Evolutionary conservation across 2,888 invertebrate genomes (phyloP), one percentile per base, ranked within the genome.

Genomic region (Pterostichus niger): DNA sequence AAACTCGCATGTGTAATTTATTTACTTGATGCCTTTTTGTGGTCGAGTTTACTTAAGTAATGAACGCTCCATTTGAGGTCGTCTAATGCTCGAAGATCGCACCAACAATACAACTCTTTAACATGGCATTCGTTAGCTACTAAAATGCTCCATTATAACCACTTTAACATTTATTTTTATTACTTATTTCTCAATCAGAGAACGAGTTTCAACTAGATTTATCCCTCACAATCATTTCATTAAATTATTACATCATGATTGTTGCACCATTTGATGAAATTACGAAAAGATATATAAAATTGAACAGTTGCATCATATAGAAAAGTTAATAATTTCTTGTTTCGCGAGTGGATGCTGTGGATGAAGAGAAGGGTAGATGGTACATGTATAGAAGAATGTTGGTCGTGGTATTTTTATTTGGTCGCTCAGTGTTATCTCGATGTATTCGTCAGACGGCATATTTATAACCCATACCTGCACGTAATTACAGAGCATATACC

Each of bases 401-500:
- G 24, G 17, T 59, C 59, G 15, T 59, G 17, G 59, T 59, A 59
- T 59, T 59, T 59, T 59, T 59, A 59, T 59, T 59, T 59, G 59
- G 59, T 59, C 59, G 59, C 31, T 59, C 35, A 11, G 64, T 64
- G 15, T 49, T 83, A 83, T 83, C 83, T 76, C 40, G 81, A 81
- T 81, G 82, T 68, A 86, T 86, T 84, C 84, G 83, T 85, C 84
- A 84, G 84, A 84, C 83, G 61, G 77, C 85, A 87, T 86, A 87
- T 87, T 88, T 88, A 87, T 86, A 85, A 85, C 86, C 85, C 79
- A 84, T 85, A 86, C 86, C 85, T 85, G 85, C 84, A 24, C 35
- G 87, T 87, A 87, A 87, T 87, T 87, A 87, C 87, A 87, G 87
- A 86, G 86, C 86, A 86, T 86, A 77, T 83, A 75, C 76, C 59